Base-by-base conservation (phyloP, 1,140 invertebrate species). In the Augochlora pura region DNA sequence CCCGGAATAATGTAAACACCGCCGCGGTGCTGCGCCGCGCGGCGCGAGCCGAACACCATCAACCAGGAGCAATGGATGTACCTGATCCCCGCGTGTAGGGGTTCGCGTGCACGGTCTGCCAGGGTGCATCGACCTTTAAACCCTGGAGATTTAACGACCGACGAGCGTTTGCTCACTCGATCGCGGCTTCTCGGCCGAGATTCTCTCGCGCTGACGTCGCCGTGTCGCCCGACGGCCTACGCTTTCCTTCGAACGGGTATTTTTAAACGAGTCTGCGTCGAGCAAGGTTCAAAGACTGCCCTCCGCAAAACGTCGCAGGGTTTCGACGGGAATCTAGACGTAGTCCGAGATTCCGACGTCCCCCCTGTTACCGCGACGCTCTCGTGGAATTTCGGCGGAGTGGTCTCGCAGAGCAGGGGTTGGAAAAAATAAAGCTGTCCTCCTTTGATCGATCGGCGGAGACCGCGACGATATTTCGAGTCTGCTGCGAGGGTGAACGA, bases 121-220 rank as follows among this genome's bases (percentile, higher is more conserved):
- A n/a, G 38, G 64, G 54, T 62, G 52, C 52, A 63, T 73, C 57
- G 63, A 72, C 9, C 59, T 69, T 68, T 25, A 57, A 59, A 46
- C 49, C 49, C 64, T 60, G n/a, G 54, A 77, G 76, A 77, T 81
- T 69, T 81, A 73, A 82, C 49, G 64, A 60, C 6, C 38, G 54
- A 12, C 10, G 27, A 23, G 42, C 49, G 49, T 52, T 74, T 82
- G 39, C 76, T 32, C 42, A 12, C 27, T 57, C 39, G 16, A 46
- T 67, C 27, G n/a, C 23, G 39, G 64, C 23, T 57, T 80, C 21
- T 39, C 18, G 42, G 25, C 16, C 60, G 74, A 75, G 67, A 39
- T 67, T 77, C 62, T 66, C 78, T 39, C 39, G 42, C 32, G 38
- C 16, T 16, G 38, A n/a, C 63, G 32, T 32, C 39, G 39, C 0